A percentile compares a stretch with the other conserved stretches of the same genome.
Conservation (phyloP, 2,888 invertebrate species). For the Sinopyrophorus schimmeli region DNA sequence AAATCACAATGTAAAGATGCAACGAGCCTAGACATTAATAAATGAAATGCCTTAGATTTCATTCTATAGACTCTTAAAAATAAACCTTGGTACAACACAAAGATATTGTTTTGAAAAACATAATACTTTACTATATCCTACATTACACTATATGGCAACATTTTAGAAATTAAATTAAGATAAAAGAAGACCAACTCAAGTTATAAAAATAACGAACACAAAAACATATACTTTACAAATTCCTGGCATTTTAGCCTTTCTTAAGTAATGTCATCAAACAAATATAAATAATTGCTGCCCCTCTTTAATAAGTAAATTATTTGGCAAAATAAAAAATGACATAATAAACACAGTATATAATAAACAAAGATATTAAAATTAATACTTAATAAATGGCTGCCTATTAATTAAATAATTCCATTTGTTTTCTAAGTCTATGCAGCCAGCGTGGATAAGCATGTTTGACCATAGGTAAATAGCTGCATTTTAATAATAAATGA, state of each 20-base stretch:
- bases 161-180: constrained; percentile 4
- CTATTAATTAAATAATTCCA: constrained; percentile 16
- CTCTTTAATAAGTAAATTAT: constrained; percentile 12
- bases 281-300: constrained; percentile 14
- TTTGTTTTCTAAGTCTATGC: constrained; percentile 21
- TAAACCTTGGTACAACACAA: constrained; percentile 15
- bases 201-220: constrained; percentile 13
- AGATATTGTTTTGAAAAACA: constrained; percentile 10
- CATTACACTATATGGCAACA: constrained; percentile 18
- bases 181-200: constrained; percentile 11
- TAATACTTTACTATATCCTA: constrained; percentile 14
- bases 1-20: constrained; percentile 26
- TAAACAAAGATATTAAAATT: constrained; percentile 20
- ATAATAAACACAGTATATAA: constrained; percentile 10
- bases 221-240: constrained; percentile 12
- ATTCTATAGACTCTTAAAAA: too few relatives aligned
- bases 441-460: constrained; percentile 20
- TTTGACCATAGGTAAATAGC: constrained; percentile 22
- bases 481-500: constrained; percentile 23
- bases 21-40: constrained; percentile 22
- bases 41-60: constrained; percentile 13
- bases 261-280: not conserved
- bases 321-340: constrained; percentile 18
- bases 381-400: constrained; percentile 26
- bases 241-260: constrained; percentile 2